Evolutionary conservation across 2,797 vertebrate species (phyloP).

Genomic region (Protonibea diacanthus): DNA sequence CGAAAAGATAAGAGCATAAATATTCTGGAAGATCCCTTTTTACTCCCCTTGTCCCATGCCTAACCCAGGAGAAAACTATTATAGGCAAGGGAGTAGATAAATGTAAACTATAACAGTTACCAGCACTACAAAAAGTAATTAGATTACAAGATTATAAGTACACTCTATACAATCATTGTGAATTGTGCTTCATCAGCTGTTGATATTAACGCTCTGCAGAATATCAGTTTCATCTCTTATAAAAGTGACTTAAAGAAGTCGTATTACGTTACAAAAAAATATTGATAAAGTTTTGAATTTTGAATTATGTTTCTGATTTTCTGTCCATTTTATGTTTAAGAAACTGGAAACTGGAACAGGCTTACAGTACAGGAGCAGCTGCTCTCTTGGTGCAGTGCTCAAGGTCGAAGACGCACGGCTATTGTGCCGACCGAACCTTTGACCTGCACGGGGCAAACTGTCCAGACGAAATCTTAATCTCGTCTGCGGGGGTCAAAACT

Average conservation of each 20-base stretch:
- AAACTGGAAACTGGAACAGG: slow-evolving; percentile 7
- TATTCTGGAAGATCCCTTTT: slow-evolving; percentile 61
- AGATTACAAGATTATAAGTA: not conserved
- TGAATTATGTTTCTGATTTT: slow-evolving; percentile 10
- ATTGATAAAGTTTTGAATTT: not conserved
- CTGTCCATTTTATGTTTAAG: slow-evolving; percentile 3
- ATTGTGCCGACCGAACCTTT: not conserved
- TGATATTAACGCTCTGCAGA: not conserved
- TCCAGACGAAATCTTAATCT: slow-evolving; percentile 1
- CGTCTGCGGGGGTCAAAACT: slow-evolving; percentile 6
- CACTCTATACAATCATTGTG: not conserved
- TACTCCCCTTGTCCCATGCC: slow-evolving; percentile 42
- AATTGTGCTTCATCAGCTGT: not conserved
- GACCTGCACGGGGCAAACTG: slow-evolving; percentile 8
- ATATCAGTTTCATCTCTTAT: not conserved
- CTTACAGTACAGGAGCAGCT: not conserved
- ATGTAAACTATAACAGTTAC: not conserved
- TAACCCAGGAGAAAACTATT: slow-evolving; percentile 54
- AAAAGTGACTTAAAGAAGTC: not conserved
- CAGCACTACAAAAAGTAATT: slow-evolving; percentile 2
- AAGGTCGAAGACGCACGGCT: slow-evolving; percentile 5
- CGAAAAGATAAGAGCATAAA: slow-evolving; percentile 76
- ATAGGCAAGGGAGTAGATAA: not conserved
- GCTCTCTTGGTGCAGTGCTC: not conserved
- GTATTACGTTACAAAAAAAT: not conserved